phyloP scores from a whole-genome alignment of 1,140 invertebrate genomes.

The Apis dorsata region DNA sequence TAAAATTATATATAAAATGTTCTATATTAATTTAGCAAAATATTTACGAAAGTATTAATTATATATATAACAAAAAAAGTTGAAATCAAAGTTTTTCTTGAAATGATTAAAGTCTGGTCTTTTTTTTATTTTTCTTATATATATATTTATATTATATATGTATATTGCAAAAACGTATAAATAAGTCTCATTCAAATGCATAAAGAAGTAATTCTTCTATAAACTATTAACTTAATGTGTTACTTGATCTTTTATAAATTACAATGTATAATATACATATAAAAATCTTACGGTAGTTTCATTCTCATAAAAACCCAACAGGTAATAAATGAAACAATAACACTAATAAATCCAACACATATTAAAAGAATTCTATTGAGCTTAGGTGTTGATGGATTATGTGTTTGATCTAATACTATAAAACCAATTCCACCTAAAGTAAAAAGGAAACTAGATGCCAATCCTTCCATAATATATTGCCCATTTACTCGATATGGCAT shows the following conservation, averaged over 20 bases:
- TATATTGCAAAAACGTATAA: no score
- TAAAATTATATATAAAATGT: not conserved
- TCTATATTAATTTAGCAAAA: no score
- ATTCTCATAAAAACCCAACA: constrained; percentile 99
- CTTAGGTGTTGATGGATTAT: constrained; percentile 94
- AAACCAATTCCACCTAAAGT: constrained; percentile 97
- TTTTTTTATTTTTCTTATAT: no score
- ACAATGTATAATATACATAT: not conserved
- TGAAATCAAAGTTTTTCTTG: no score
- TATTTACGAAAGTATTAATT: no score
- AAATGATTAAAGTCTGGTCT: no score
- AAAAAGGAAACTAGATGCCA: constrained; percentile 98
- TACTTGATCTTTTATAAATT: not conserved
- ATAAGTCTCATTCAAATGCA: no score
- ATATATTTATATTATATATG: no score
- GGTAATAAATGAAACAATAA: constrained; percentile 96
- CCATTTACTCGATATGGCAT: constrained; percentile 99
- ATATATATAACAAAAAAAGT: no score
- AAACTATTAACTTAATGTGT: no score
- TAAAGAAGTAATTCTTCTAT: no score
- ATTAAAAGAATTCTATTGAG: constrained; percentile 95
- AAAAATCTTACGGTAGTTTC: constrained; percentile 91
- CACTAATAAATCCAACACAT: constrained; percentile 94
- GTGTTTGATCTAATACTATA: constrained; percentile 96
- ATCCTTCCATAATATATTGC: constrained; percentile 99